Conservation (phyloP, 2,888 invertebrate genomes). For the Hirtodrosophila duncani region DNA sequence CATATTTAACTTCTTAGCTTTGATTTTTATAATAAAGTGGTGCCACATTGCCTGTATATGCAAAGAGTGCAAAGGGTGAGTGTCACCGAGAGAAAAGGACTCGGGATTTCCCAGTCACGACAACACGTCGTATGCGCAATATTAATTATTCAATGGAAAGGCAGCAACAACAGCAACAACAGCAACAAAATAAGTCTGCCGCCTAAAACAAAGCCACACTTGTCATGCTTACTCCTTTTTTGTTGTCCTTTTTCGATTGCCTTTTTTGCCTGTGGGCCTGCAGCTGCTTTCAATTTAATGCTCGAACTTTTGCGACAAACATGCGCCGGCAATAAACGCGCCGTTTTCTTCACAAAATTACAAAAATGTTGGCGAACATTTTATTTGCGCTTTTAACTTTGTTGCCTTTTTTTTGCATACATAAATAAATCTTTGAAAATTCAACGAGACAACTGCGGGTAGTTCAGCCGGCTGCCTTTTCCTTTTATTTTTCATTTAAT, state of each 20-base stretch:
- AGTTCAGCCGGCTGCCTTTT: conserved; percentile 7
- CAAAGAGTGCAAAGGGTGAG: too few relatives aligned
- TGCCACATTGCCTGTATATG: conserved; percentile 5
- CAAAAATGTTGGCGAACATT: conserved; percentile 69
- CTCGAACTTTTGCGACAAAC: conserved; percentile 38
- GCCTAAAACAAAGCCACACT: conserved; percentile 10
- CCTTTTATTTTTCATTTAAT: conserved; percentile 38
- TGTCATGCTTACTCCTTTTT: not conserved
- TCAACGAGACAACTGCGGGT: conserved; percentile 31
- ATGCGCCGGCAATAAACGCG: conserved; percentile 58
- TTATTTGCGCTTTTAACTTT: conserved; percentile 60
- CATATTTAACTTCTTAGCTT: too few relatives aligned
- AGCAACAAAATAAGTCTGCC: conserved; percentile 20
- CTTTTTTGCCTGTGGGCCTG: not conserved
- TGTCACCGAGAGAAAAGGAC: too few relatives aligned
- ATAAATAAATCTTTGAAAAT: conserved; percentile 66
- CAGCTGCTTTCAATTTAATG: conserved; percentile 43
- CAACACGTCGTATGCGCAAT: conserved; percentile 65
- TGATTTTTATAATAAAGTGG: conserved; percentile 47
- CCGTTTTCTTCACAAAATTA: conserved; percentile 60
- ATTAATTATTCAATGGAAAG: conserved; percentile 59
- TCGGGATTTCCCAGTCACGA: too few relatives aligned
- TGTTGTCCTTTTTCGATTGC: not conserved
- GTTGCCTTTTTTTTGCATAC: too few relatives aligned
- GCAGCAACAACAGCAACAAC: conserved; percentile 11